Percentiles rank a stretch among this genome's conserved stretches.
Conservation (phyloP, 2,113 vertebrate species). For the Turnix velox region DNA sequence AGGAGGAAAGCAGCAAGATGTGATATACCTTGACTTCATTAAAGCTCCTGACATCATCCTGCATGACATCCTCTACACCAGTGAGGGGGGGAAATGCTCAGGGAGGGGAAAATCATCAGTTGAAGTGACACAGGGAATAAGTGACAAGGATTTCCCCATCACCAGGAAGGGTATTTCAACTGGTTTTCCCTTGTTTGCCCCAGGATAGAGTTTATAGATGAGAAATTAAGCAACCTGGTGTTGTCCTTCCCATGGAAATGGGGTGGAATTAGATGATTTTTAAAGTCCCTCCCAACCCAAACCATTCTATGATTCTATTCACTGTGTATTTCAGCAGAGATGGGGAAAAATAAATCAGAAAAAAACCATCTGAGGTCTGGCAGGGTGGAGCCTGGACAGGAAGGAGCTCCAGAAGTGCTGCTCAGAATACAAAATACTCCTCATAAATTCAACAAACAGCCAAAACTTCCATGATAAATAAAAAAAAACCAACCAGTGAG, state of each 20-base stretch:
- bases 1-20: conserved; percentile 26
- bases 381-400: neutral
- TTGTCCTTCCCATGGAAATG: no score
- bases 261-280: no score
- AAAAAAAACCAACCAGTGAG: neutral
- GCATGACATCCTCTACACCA: fast-evolving
- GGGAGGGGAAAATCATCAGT: neutral
- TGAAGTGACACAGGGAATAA: neutral
- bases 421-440: neutral
- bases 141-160: neutral
- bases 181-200: neutral
- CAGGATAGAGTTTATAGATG: fast-evolving
- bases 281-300: no score
- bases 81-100: neutral
- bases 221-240: no score
- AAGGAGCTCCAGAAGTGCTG: neutral
- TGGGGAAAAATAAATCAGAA: neutral
- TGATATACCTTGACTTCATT: conserved; percentile 53
- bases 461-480: neutral
- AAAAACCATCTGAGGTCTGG: neutral
- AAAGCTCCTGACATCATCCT: neutral
- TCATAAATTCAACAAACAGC: conserved; percentile 18
- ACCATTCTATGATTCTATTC: no score
- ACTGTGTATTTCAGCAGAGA: neutral
- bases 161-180: neutral